phyloP scores from a whole-genome alignment of 2,113 vertebrate species.

The Varanus salvator region DNA sequence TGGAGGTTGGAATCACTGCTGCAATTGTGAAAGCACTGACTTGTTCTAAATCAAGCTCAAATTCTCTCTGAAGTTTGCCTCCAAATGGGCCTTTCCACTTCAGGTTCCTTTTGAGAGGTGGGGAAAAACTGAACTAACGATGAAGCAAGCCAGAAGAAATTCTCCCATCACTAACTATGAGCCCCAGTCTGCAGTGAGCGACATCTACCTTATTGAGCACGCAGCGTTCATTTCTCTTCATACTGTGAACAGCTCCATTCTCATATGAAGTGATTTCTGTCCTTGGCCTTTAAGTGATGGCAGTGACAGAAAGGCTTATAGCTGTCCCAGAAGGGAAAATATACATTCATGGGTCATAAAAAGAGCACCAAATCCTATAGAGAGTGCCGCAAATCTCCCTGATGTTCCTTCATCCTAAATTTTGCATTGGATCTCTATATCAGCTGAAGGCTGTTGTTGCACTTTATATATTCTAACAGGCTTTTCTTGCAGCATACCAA shows the following conservation, averaged over 20 bases:
- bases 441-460: slow-evolving; percentile 60
- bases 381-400: slow-evolving; percentile 58
- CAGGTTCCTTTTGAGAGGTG: too few relatives aligned
- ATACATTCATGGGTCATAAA: slow-evolving; percentile 18
- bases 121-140: too few relatives aligned
- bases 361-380: slow-evolving; percentile 21
- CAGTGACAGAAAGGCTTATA: slow-evolving; percentile 1
- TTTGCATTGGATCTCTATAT: slow-evolving; percentile 64
- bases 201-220: neutral
- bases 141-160: neutral
- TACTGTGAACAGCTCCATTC: neutral
- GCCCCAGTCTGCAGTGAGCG: neutral
- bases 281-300: slow-evolving; percentile 8
- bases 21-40: neutral
- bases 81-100: neutral
- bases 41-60: neutral
- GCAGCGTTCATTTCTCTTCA: neutral
- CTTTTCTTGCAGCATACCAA: slow-evolving; percentile 50
- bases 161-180: neutral
- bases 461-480: slow-evolving; percentile 57
- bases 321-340: neutral
- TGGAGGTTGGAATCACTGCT: neutral
- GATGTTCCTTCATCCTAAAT: slow-evolving; percentile 49
- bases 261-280: neutral
- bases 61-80: neutral